A percentile compares a stretch with the other conserved stretches of the same genome.
These are phyloP conservation scores for Prochilodus magdalenae DNA, from an alignment of 2,113 vertebrate genomes.

Conservation along the genomic window DNA sequence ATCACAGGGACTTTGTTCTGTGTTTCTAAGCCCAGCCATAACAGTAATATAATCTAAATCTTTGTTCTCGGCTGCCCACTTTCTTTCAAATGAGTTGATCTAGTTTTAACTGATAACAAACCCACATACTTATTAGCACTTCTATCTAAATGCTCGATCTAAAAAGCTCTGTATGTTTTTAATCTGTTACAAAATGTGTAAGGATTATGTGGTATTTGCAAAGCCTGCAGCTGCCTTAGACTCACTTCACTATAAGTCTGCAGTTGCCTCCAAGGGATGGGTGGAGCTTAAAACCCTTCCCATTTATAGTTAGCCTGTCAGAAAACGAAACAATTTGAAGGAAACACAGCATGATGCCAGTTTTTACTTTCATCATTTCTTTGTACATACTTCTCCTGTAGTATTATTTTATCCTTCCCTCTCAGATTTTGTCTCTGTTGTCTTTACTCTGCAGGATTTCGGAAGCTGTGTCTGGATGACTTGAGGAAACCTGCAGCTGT, in stretches of 20 bases:
- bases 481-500: conserved; percentile 77
- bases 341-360: not conserved
- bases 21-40: not conserved
- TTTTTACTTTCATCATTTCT: not conserved
- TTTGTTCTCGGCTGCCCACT: conserved; percentile 38
- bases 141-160: not conserved
- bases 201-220: not conserved
- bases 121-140: conserved; percentile 40
- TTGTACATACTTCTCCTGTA: not conserved
- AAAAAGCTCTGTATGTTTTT: not conserved
- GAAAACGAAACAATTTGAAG: conserved; percentile 6
- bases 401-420: not conserved
- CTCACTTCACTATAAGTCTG: not conserved
- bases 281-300: not conserved
- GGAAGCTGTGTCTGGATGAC: conserved; percentile 79
- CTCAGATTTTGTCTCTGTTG: not conserved
- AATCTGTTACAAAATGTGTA: not conserved
- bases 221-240: not conserved
- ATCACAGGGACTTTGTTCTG: conserved; percentile 7
- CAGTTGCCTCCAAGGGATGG: not conserved
- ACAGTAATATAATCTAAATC: not conserved
- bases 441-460: conserved; percentile 73
- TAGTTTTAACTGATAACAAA: conserved; percentile 27
- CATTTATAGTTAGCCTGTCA: not conserved
- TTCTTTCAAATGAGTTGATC: conserved; percentile 39